Percentiles rank a stretch among this genome's conserved stretches.
Evolutionary conservation across 2,113 vertebrate genomes (phyloP).

Genomic region (Haplochromis vanheusdeni): DNA sequence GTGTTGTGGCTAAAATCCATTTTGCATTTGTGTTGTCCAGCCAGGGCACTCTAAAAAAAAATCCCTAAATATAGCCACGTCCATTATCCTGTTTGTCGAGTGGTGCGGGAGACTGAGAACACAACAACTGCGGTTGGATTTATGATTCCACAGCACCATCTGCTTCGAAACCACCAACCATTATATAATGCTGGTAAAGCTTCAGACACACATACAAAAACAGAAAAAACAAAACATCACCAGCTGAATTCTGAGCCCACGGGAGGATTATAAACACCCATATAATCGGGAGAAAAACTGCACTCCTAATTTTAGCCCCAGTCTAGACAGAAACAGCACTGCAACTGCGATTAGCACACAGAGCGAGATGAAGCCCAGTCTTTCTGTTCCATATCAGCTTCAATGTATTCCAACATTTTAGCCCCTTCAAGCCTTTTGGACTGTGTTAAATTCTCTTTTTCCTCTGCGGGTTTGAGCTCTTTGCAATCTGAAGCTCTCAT

Average conservation of each 20-base stretch:
- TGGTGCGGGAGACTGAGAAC: constrained; percentile 7
- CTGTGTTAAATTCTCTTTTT: background rate
- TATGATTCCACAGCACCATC: constrained; percentile 40
- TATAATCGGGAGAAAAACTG: constrained; percentile 29
- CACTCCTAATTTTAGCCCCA: constrained; percentile 50
- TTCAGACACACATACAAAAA: background rate
- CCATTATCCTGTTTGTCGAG: constrained; percentile 41
- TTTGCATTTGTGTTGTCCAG: background rate
- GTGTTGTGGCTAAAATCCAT: background rate
- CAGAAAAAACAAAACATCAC: background rate
- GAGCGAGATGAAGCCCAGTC: background rate
- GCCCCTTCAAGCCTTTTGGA: background rate
- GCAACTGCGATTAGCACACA: constrained; percentile 11
- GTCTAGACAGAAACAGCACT: constrained; percentile 44
- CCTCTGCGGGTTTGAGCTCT: background rate
- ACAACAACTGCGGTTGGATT: constrained; percentile 31
- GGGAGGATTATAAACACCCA: constrained; percentile 49
- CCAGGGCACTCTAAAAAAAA: constrained; percentile 3
- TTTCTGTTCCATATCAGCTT: constrained; percentile 1
- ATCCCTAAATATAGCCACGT: constrained; percentile 24
- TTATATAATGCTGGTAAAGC: constrained; percentile 45
- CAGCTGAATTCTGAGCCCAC: constrained; percentile 18
- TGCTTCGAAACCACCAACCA: constrained; percentile 36
- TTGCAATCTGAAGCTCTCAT: background rate
- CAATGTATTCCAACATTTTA: background rate